Percentiles rank a stretch among this genome's conserved stretches.
phyloP scores from a whole-genome alignment of 2,888 invertebrate genomes.

The Phorcus lineatus region DNA sequence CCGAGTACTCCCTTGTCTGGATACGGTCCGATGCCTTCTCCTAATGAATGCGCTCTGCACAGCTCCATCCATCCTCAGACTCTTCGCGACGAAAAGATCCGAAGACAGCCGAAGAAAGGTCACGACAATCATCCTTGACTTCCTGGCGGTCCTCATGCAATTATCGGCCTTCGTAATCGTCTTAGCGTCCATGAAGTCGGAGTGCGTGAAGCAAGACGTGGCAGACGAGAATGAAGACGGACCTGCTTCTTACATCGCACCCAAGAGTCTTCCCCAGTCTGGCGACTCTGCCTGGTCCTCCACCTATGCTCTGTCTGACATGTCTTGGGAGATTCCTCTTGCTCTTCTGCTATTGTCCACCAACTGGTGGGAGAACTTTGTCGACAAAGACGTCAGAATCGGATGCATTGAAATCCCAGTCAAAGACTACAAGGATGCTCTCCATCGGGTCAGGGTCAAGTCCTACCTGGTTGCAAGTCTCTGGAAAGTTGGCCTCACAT shows the following conservation, averaged over 20 bases:
- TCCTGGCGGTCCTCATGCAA: constrained; percentile 65
- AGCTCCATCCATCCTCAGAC: constrained; percentile 63
- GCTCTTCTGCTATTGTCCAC: constrained; percentile 83
- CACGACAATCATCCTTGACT: constrained; percentile 59
- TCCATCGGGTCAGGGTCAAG: constrained; percentile 60
- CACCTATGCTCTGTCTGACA: constrained; percentile 46
- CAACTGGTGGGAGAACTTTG: constrained; percentile 91
- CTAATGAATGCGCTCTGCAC: constrained; percentile 65
- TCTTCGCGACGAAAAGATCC: constrained; percentile 63
- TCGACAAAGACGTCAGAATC: constrained; percentile 71
- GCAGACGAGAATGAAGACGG: neutral
- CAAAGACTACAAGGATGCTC: constrained; percentile 53
- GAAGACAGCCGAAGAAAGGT: constrained; percentile 51
- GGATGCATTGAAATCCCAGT: constrained; percentile 48
- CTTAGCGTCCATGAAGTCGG: constrained; percentile 50
- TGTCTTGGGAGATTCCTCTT: constrained; percentile 80
- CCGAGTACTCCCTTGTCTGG: constrained; percentile 66
- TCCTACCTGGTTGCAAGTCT: constrained; percentile 59
- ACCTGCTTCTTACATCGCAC: neutral
- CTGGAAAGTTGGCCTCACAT: constrained; percentile 63
- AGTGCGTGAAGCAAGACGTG: constrained; percentile 41
- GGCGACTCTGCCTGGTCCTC: constrained; percentile 33
- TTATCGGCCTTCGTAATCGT: constrained; percentile 63
- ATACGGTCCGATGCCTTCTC: constrained; percentile 63
- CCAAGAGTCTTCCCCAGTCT: constrained; percentile 18